Evolutionary conservation across 2,113 vertebrate species (phyloP), one percentile per base, ranked within the genome.

Genomic region (Alces alces): DNA sequence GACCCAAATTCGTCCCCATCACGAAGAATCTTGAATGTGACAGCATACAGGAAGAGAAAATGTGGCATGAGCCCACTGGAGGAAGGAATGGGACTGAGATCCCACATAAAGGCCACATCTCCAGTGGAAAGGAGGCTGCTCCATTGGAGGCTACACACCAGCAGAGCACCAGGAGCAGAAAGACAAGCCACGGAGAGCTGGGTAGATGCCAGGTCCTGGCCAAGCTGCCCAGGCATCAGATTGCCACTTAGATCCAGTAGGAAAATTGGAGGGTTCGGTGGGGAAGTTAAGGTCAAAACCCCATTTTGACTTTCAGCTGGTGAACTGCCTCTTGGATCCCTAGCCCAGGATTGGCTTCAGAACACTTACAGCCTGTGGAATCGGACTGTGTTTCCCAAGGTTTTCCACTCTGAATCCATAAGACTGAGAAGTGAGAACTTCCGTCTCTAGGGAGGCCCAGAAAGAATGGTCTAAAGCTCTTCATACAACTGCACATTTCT

Each of bases 51-150:
- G 11, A 47, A 30, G 43, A 79, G 39, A 82, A 57, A 33, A 82
- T n/a, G 17, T 58, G n/a, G 11, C 13, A 1, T 3, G 16, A 45
- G 15, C 50, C n/a, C 52, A n/a, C 3, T 6, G 6, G 13, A 30
- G 14, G 33, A 14, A 0, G 39, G 17, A 33, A 21, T n/a, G 52
- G 54, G 5, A 45, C 36, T 28, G 39, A 76, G 21, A 70, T 43
- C 52, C 45, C 33, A 27, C 23, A 27, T 23, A 60, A 45, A 60
- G 30, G 23, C 52, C 52, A n/a, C 19, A 60, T 8, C 33, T 66
- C 85, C n/a, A 50, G 60, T 0, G 21, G n/a, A 39, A 92, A 50
- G 17, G 50, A 47, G 55, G 10, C 54, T 45, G 28, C 43, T 14
- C 43, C 58, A 2, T 5, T 16, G 61, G 5, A 10, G 2, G 5